Evolutionary conservation across 2,888 invertebrate species (phyloP).

Genomic region (Leucoma salicis): DNA sequence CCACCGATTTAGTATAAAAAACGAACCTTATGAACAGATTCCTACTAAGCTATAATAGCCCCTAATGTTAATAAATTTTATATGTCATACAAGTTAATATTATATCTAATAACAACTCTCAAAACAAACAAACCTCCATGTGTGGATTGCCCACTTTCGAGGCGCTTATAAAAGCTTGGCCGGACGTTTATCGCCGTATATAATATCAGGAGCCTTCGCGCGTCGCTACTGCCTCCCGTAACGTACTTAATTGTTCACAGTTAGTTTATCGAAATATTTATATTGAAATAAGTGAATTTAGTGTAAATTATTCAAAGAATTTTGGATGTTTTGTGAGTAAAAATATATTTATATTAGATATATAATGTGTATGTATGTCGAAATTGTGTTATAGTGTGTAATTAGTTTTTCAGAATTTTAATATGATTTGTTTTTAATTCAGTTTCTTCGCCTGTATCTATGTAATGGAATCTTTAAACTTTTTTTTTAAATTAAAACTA

Average conservation of each 20-base stretch:
- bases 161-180: slow-evolving; percentile 63
- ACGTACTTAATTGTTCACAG: slow-evolving; percentile 12
- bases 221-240: slow-evolving; percentile 31
- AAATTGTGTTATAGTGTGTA: too few relatives aligned
- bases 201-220: slow-evolving; percentile 50
- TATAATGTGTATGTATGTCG: too few relatives aligned
- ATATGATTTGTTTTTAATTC: too few relatives aligned
- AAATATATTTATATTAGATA: too few relatives aligned
- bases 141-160: slow-evolving; percentile 25
- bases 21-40: too few relatives aligned
- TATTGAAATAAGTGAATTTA: slow-evolving; percentile 15
- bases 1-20: too few relatives aligned
- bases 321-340: slow-evolving; percentile 12
- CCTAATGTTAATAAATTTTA: too few relatives aligned
- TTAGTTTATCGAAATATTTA: slow-evolving; percentile 1
- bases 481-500: too few relatives aligned
- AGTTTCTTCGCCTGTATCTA: too few relatives aligned
- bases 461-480: too few relatives aligned
- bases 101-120: slow-evolving; percentile 1
- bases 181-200: slow-evolving; percentile 52
- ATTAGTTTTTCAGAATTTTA: too few relatives aligned
- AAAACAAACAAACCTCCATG: slow-evolving; percentile 17
- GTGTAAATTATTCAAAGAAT: slow-evolving; percentile 3
- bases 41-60: too few relatives aligned
- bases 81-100: background rate